These are phyloP conservation scores for Virgularia gustaviana DNA, from an alignment of 92 coral and sea anemone genomes.

Conservation along the genomic window DNA sequence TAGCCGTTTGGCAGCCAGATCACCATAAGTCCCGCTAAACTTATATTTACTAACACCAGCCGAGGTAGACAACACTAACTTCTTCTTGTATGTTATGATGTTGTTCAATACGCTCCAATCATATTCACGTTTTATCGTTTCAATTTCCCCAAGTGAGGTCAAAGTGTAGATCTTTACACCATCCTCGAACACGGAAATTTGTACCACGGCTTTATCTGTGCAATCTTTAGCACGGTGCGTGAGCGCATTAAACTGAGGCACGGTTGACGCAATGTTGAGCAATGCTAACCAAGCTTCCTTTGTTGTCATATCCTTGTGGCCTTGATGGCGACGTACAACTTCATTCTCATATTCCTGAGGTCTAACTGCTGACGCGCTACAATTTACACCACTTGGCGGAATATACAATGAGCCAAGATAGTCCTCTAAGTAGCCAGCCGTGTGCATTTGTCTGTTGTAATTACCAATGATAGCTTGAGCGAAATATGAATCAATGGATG, in stretches of 20 bases:
- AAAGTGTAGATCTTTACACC: conserved; percentile 66
- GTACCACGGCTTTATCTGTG: conserved; percentile 53
- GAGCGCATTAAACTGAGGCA: conserved; percentile 59
- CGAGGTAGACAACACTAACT: conserved; percentile 51
- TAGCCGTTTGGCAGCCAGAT: conserved; percentile 71
- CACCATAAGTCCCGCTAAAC: conserved; percentile 38
- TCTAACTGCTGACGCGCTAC: conserved; percentile 57
- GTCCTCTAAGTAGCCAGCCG: conserved; percentile 77
- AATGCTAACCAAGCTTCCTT: conserved; percentile 70
- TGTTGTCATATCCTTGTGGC: conserved; percentile 71
- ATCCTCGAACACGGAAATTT: conserved; percentile 52
- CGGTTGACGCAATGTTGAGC: conserved; percentile 58
- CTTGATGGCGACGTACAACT: conserved; percentile 70
- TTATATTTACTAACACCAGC: conserved; percentile 27
- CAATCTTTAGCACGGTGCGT: conserved; percentile 66
- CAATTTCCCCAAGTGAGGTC: conserved; percentile 61
- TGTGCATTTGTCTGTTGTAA: conserved; percentile 57
- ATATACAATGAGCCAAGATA: conserved; percentile 70
- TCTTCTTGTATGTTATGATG: conserved; percentile 62
- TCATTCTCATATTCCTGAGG: conserved; percentile 64
- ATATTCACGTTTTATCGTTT: conserved; percentile 57
- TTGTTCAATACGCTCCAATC: conserved; percentile 67
- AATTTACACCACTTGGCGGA: conserved; percentile 83
- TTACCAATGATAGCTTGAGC: conserved; percentile 89
- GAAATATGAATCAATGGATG: conserved; percentile 75